Evolutionary conservation across 2,113 vertebrate species (phyloP).

Genomic region (Nothobranchius kuhntae): DNA sequence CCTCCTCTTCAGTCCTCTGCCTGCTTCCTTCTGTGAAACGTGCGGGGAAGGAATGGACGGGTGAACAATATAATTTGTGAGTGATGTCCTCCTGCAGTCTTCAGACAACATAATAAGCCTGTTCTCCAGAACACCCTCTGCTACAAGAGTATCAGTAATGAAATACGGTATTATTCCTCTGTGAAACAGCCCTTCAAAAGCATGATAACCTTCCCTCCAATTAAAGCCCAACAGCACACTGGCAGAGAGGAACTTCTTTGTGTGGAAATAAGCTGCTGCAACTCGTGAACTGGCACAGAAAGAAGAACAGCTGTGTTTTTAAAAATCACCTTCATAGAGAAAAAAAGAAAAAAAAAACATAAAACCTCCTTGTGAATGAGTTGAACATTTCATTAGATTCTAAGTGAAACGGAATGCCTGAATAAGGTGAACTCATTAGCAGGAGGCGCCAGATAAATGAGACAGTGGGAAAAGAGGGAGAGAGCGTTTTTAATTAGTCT

Average conservation of each 20-base stretch:
- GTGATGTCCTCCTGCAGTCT: slow-evolving; percentile 17
- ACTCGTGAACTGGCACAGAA: slow-evolving; percentile 25
- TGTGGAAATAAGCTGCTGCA: slow-evolving; percentile 47
- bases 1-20: background rate
- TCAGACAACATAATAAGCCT: slow-evolving; percentile 45
- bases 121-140: slow-evolving; percentile 15
- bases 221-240: slow-evolving; percentile 34
- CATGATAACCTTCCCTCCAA: slow-evolving; percentile 57
- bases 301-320: slow-evolving; percentile 5
- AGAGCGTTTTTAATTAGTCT: slow-evolving; percentile 52
- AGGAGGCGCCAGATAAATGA: slow-evolving; percentile 48
- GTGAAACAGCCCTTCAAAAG: slow-evolving; percentile 28
- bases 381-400: slow-evolving; percentile 63
- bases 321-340: slow-evolving; percentile 5
- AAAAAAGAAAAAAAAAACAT: slow-evolving; percentile 19
- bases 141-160: slow-evolving; percentile 42
- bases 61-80: slow-evolving; percentile 12
- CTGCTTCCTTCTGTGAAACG: background rate
- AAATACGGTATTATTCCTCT: slow-evolving; percentile 52
- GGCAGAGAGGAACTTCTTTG: slow-evolving; percentile 31
- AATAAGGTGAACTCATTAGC: slow-evolving; percentile 63
- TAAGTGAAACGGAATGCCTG: slow-evolving; percentile 66
- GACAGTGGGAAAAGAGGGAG: slow-evolving; percentile 28
- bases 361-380: slow-evolving; percentile 41
- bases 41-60: slow-evolving; percentile 3